These are phyloP conservation scores for Helobdella robusta DNA, from an alignment of 2,888 invertebrate species.

Conservation along the genomic window DNA sequence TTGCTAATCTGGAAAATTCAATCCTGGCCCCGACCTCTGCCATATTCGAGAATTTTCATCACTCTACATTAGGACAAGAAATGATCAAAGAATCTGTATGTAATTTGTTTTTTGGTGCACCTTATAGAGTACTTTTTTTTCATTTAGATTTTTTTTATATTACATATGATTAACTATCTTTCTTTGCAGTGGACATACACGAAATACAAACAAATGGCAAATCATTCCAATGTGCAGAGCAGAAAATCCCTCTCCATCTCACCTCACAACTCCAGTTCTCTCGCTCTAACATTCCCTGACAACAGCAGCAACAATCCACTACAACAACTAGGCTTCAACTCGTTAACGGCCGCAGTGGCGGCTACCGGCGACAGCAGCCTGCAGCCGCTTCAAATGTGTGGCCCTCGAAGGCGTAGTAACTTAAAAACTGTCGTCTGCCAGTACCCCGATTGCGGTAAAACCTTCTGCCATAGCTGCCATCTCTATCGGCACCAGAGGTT, in stretches of 20 bases:
- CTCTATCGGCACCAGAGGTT: conserved; percentile 28
- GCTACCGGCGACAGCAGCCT: no score
- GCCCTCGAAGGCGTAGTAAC: conserved; percentile 20
- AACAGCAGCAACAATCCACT: not conserved
- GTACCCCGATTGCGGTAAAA: conserved; percentile 27
- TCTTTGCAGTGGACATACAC: conserved; percentile 19
- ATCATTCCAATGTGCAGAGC: not conserved
- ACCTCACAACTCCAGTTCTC: not conserved
- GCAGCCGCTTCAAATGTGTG: not conserved
- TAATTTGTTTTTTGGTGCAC: not conserved
- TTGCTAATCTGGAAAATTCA: conserved; percentile 12
- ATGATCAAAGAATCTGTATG: conserved; percentile 22
- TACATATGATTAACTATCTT: not conserved
- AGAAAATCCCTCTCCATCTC: not conserved
- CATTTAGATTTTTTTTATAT: not conserved
- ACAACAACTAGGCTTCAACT: no score
- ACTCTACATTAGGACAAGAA: not conserved
- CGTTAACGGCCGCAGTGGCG: no score
- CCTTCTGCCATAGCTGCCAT: conserved; percentile 28
- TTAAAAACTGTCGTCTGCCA: conserved; percentile 27
- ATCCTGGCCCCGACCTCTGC: not conserved
- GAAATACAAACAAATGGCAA: conserved; percentile 9
- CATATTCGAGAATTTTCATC: conserved; percentile 13
- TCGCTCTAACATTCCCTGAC: no score
- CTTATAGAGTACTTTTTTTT: not conserved